Percentiles rank a stretch among this genome's conserved stretches.
phyloP scores from a whole-genome alignment of 1,140 invertebrate genomes.

The Drosophila lini region DNA sequence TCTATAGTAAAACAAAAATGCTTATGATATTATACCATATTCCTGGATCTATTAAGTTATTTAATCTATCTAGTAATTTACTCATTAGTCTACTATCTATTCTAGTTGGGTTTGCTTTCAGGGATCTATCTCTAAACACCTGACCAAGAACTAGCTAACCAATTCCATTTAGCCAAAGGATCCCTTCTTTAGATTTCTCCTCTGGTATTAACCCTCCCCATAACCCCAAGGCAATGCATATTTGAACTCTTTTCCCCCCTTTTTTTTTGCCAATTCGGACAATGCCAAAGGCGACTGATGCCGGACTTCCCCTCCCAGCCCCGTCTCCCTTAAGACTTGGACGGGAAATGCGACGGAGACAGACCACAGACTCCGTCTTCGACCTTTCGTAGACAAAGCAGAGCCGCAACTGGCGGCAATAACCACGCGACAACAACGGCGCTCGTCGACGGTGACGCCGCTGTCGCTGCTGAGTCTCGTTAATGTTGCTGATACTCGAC shows the following conservation, averaged over 20 bases:
- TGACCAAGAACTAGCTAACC: background rate
- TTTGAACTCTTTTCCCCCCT: slow-evolving; percentile 37
- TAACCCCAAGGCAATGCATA: slow-evolving; percentile 42
- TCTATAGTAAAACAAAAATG: too few relatives aligned
- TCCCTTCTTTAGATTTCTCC: slow-evolving; percentile 11
- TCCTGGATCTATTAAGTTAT: background rate
- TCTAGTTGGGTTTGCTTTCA: background rate
- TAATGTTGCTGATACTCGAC: slow-evolving; percentile 54
- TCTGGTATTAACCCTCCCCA: background rate
- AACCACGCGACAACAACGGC: slow-evolving; percentile 66
- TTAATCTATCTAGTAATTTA: background rate
- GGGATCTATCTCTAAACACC: slow-evolving; percentile 2
- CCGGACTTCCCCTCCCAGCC: background rate
- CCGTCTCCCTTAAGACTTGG: slow-evolving; percentile 8
- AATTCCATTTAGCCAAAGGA: slow-evolving; percentile 20
- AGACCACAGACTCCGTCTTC: slow-evolving; percentile 74
- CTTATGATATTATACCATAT: background rate
- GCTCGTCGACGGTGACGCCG: slow-evolving; percentile 72
- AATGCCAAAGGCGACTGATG: slow-evolving; percentile 27
- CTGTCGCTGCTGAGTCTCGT: slow-evolving; percentile 58
- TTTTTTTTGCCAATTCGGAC: slow-evolving; percentile 18
- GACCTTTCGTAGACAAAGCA: slow-evolving; percentile 82
- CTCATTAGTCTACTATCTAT: too few relatives aligned
- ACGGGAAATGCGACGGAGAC: slow-evolving; percentile 36
- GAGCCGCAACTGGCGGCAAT: slow-evolving; percentile 65